phyloP scores from a whole-genome alignment of 2,113 vertebrate species.

The Raja brachyura region DNA sequence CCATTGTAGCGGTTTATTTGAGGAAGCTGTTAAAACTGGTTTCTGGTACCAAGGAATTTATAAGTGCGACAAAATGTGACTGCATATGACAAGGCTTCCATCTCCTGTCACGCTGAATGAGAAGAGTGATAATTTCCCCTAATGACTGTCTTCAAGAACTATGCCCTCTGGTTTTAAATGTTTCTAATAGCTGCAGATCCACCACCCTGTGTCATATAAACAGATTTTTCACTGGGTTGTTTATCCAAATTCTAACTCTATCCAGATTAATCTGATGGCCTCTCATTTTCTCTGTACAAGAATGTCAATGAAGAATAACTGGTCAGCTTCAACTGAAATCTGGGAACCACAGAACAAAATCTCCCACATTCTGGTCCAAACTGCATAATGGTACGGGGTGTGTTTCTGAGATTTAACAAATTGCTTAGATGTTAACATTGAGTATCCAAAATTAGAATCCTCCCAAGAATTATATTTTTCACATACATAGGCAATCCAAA shows the following conservation, averaged over 20 bases:
- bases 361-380: background rate
- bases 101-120: background rate
- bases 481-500: background rate
- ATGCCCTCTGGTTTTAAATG: background rate
- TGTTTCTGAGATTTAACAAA: background rate
- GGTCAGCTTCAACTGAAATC: background rate
- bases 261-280: background rate
- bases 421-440: background rate
- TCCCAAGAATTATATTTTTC: background rate
- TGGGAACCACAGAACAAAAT: background rate
- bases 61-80: conserved; percentile 16
- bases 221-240: background rate
- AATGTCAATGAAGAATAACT: background rate
- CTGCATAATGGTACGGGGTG: background rate
- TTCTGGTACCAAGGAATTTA: background rate
- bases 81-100: background rate
- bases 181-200: background rate
- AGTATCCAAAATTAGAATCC: background rate
- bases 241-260: background rate
- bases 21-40: conserved; percentile 4
- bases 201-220: background rate
- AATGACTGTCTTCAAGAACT: conserved; percentile 22
- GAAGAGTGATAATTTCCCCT: conserved; percentile 9
- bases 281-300: background rate
- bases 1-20: background rate